Conservation (phyloP, 2,888 invertebrate genomes). For the Hemithea aestivaria region DNA sequence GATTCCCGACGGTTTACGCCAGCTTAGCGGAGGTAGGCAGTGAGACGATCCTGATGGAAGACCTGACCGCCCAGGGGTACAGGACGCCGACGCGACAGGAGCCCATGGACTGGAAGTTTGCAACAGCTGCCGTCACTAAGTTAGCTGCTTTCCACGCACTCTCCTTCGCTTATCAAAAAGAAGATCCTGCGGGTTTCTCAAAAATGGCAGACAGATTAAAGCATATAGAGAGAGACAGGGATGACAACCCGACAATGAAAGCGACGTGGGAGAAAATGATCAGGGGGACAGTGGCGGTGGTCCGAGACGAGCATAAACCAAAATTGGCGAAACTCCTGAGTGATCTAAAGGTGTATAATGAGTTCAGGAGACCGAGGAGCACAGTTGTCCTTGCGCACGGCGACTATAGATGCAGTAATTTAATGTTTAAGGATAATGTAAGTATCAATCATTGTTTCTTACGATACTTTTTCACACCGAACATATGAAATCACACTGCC, state of each 20-base stretch:
- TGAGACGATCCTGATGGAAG: slow-evolving; percentile 49
- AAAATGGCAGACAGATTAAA: slow-evolving; percentile 22
- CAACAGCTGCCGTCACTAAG: slow-evolving; percentile 34
- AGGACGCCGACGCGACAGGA: slow-evolving; percentile 26
- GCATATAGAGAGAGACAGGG: slow-evolving; percentile 1
- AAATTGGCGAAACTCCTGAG: slow-evolving; percentile 29
- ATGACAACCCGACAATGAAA: slow-evolving; percentile 10
- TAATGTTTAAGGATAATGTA: slow-evolving; percentile 30
- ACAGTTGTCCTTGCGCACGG: slow-evolving; percentile 44
- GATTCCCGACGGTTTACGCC: slow-evolving; percentile 41
- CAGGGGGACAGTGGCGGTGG: slow-evolving; percentile 24
- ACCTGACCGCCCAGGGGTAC: slow-evolving; percentile 43
- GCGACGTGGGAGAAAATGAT: slow-evolving; percentile 27
- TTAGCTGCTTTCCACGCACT: slow-evolving; percentile 56
- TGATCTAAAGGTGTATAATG: slow-evolving; percentile 11
- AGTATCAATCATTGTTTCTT: slow-evolving; percentile 8
- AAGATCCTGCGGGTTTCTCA: slow-evolving; percentile 40
- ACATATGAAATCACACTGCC: too few relatives aligned
- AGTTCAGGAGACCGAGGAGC: slow-evolving; percentile 32
- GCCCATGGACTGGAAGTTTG: slow-evolving; percentile 46
- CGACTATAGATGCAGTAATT: slow-evolving; percentile 49
- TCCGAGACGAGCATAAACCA: slow-evolving; percentile 34
- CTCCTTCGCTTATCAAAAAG: slow-evolving; percentile 49
- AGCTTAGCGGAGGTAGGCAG: slow-evolving; percentile 23
- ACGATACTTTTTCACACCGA: too few relatives aligned